These are phyloP conservation scores for Harpalus rubripes DNA, from an alignment of 2,888 invertebrate species.

Conservation along the genomic window DNA sequence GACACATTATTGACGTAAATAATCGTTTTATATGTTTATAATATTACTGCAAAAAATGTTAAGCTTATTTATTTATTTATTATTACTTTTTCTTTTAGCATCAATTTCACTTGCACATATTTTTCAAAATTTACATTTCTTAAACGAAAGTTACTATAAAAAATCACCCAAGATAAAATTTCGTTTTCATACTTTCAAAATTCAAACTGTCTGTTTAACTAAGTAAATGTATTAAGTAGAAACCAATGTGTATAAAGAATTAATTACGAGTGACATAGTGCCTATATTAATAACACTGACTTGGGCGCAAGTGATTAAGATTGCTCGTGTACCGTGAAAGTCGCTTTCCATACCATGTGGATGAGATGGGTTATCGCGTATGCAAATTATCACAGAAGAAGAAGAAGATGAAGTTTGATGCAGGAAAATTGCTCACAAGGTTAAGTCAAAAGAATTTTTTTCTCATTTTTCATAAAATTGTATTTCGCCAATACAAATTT, in stretches of 20 bases:
- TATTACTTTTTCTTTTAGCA: conserved; percentile 44
- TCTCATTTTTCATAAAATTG: background rate
- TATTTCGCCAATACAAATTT: too few species aligned
- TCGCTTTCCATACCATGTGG: conserved; percentile 36
- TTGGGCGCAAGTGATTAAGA: conserved; percentile 15
- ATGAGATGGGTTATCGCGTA: conserved; percentile 27
- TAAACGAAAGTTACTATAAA: conserved; percentile 18
- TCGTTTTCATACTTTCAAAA: conserved; percentile 37
- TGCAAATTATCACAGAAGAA: conserved; percentile 7
- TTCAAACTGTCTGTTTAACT: conserved; percentile 3
- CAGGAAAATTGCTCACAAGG: background rate
- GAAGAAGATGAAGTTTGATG: background rate
- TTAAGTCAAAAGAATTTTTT: background rate
- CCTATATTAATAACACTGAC: conserved; percentile 4
- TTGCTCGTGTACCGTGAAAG: conserved; percentile 19
- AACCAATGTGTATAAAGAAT: background rate
- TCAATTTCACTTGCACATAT: conserved; percentile 28
- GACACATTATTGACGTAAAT: too few species aligned
- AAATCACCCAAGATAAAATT: conserved; percentile 13
- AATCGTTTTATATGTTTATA: background rate
- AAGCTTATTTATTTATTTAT: background rate
- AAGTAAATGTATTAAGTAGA: conserved; percentile 6
- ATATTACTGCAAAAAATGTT: background rate
- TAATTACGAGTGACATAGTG: conserved; percentile 8
- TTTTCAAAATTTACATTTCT: conserved; percentile 28